Evolutionary conservation across 37 sponge, comb jelly and placozoan species (phyloP), one percentile per base, ranked within the genome.

Genomic region (Dysidea cf. avara): DNA sequence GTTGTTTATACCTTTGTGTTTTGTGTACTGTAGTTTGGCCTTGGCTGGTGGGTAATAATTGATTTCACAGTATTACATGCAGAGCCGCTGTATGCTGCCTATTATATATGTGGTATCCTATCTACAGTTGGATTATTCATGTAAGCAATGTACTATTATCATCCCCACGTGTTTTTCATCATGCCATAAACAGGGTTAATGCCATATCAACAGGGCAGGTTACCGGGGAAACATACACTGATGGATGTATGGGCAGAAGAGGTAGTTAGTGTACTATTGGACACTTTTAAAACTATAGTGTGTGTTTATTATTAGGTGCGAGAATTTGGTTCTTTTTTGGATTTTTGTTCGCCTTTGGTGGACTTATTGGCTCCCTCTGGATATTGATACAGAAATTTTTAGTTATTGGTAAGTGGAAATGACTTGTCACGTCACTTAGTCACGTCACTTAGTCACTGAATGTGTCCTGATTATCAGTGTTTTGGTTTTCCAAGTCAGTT

Each of bases 41-140:
- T 85, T 33, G 94, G 94, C 1, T 93, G 94, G 94, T 93, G 94
- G 94, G 57, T 88, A 13, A 83, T 82, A 31, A 93, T 93, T 82
- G 94, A 93, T 70, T 82, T 79, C 13, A 68, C 70, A 53, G 89
- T 63, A 20, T 69, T 78, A 0, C 53, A 81, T 39, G 58, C 83
- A 0, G 77, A 72, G n/a, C 81, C 85, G 0, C 57, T 88, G 11
- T 85, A 78, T 63, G 82, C 77, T 25, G 89, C 89, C 0, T 93
- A 78, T 61, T 78, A 76, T 60, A 67, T 82, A 47, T 85, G 89
- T 78, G 89, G 94, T 4, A 74, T 87, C 13, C 46, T 85, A 43
- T 87, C 89, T 31, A 93, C 94, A 22, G 69, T 93, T 32, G 88
- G 82, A 4, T 64, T 93, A 13, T 22, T 93, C 34, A 93, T 93